A percentile compares a stretch with the other conserved stretches of the same genome.
These are phyloP conservation scores for Nebria salina DNA, from an alignment of 2,888 invertebrate genomes.

Conservation along the genomic window DNA sequence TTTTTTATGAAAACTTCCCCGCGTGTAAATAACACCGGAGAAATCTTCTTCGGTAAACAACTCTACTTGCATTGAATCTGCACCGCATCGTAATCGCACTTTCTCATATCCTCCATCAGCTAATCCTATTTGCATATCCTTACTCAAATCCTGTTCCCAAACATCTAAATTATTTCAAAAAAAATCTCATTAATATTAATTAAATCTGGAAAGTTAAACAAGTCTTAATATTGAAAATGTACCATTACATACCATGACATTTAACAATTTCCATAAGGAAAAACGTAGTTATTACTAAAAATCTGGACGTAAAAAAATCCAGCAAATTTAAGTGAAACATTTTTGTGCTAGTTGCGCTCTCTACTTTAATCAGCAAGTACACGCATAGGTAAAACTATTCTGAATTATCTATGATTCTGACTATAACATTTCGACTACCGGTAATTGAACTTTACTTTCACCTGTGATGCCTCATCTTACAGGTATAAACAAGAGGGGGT, in stretches of 20 bases:
- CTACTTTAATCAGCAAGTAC: neutral
- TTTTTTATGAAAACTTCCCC: constrained; percentile 70
- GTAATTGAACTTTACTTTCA: constrained; percentile 36
- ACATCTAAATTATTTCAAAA: constrained; percentile 54
- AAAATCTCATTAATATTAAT: neutral
- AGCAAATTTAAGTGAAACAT: constrained; percentile 24
- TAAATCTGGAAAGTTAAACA: neutral
- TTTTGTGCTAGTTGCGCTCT: neutral
- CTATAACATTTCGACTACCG: constrained; percentile 17
- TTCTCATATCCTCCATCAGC: constrained; percentile 67
- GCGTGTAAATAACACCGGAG: constrained; percentile 70
- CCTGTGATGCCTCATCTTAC: constrained; percentile 38
- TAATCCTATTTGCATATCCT: constrained; percentile 68
- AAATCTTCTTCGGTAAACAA: constrained; percentile 67
- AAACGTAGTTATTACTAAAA: constrained; percentile 32
- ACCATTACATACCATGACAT: constrained; percentile 33
- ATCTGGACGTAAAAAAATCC: constrained; percentile 31
- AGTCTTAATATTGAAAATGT: neutral
- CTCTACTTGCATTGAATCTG: constrained; percentile 66
- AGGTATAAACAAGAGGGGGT: constrained; percentile 29
- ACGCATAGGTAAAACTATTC: neutral
- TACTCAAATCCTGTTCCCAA: constrained; percentile 67
- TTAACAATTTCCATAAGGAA: constrained; percentile 35
- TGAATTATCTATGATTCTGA: neutral
- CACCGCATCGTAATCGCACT: constrained; percentile 68